Evolutionary conservation across 2,797 vertebrate species (phyloP).

Genomic region (Pseudopleuronectes americanus): DNA sequence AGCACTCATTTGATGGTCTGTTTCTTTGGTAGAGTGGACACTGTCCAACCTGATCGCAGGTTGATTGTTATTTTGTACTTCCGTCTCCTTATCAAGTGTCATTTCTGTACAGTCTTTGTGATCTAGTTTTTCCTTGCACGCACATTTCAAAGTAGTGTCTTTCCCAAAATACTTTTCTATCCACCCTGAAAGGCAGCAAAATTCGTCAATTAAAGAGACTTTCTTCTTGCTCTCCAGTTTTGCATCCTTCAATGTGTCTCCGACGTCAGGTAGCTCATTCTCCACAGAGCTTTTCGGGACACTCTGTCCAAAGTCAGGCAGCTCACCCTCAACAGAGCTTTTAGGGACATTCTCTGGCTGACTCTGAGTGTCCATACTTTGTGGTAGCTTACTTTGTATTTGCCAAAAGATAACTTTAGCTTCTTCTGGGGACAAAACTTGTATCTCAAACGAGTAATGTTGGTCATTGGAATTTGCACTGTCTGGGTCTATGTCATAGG

Average conservation of each 20-base stretch:
- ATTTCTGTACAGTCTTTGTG: neutral
- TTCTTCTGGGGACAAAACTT: slow-evolving; percentile 67
- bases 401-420: slow-evolving; percentile 62
- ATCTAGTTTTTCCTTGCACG: slow-evolving; percentile 14
- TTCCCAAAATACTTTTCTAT: slow-evolving; percentile 33
- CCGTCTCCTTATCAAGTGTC: neutral
- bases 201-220: slow-evolving; percentile 1
- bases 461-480: slow-evolving; percentile 29
- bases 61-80: neutral
- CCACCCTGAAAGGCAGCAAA: slow-evolving; percentile 75
- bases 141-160: slow-evolving; percentile 38
- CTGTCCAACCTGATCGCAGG: neutral
- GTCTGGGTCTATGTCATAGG: neutral
- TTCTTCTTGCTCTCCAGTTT: neutral
- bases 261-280: neutral
- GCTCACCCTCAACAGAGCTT: neutral
- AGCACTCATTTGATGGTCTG: neutral
- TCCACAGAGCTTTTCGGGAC: neutral
- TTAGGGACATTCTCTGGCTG: neutral
- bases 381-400: neutral
- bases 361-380: neutral
- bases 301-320: neutral
- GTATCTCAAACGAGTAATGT: slow-evolving; percentile 56
- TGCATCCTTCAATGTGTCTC: slow-evolving; percentile 2
- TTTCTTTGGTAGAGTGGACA: neutral